A percentile compares a stretch with the other conserved stretches of the same genome.
phyloP scores from a whole-genome alignment of 2,888 invertebrate species.

The Strigamia maritima region DNA sequence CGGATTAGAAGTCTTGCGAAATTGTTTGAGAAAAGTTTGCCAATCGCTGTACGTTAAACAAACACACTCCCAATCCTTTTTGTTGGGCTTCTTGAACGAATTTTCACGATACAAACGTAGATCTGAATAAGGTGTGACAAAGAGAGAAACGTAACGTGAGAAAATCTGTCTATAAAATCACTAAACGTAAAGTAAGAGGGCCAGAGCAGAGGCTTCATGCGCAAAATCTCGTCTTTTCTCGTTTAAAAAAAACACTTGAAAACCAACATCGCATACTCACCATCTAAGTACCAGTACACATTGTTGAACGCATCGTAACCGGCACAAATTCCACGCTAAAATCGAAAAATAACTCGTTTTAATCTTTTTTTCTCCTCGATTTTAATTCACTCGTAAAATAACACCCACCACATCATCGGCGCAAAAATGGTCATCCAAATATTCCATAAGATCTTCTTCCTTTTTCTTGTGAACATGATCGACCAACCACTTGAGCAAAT shows the following conservation, averaged over 20 bases:
- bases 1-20: constrained; percentile 46
- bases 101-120: constrained; percentile 47
- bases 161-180: neutral
- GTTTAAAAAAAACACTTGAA: no score
- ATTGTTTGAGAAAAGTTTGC: constrained; percentile 46
- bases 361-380: neutral
- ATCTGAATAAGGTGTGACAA: constrained; percentile 43
- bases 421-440: constrained; percentile 46
- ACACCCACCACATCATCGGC: constrained; percentile 46
- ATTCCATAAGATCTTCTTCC: constrained; percentile 46
- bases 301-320: constrained; percentile 48
- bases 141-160: constrained; percentile 15
- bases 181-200: neutral
- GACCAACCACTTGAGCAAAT: constrained; percentile 45
- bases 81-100: constrained; percentile 45
- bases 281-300: constrained; percentile 48
- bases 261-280: no score
- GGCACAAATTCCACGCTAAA: constrained; percentile 47
- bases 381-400: no score
- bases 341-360: neutral
- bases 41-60: constrained; percentile 46
- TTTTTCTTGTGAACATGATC: constrained; percentile 46
- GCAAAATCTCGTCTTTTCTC: no score
- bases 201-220: no score
- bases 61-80: constrained; percentile 47